These are phyloP conservation scores for Drosophila nannoptera DNA, from an alignment of 1,140 invertebrate genomes.

Conservation along the genomic window DNA sequence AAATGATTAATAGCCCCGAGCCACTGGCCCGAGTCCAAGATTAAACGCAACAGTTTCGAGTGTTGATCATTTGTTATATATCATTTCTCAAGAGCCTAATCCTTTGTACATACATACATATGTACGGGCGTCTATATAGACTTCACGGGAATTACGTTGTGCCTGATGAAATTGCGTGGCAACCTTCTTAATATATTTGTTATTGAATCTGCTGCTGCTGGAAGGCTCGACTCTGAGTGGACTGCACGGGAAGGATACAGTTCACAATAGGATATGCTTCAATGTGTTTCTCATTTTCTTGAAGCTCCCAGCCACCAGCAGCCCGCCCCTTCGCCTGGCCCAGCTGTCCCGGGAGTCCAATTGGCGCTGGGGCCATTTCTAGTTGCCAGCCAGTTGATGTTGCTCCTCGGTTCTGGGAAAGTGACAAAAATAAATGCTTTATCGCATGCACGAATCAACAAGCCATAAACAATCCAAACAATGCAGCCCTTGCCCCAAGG, in stretches of 20 bases:
- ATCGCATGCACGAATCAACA: constrained; percentile 63
- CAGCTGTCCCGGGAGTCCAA: neutral
- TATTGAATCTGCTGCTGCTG: constrained; percentile 2
- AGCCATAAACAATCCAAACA: constrained; percentile 63
- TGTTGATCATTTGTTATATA: constrained; percentile 72
- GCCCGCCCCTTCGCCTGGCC: neutral
- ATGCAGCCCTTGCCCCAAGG: constrained; percentile 29
- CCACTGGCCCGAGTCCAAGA: constrained; percentile 72
- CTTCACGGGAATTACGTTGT: neutral
- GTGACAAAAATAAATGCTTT: constrained; percentile 55
- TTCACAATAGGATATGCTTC: too few species aligned
- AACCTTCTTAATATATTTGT: neutral
- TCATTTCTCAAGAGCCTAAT: constrained; percentile 16
- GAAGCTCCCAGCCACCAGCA: neutral
- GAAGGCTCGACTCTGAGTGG: neutral
- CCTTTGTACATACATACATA: constrained; percentile 4
- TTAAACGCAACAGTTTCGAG: constrained; percentile 75
- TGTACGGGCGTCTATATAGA: neutral
- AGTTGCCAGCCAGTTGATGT: neutral
- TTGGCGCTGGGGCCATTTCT: neutral
- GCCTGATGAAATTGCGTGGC: constrained; percentile 9
- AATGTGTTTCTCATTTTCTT: too few species aligned
- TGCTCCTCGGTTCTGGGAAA: constrained; percentile 23
- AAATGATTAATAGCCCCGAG: constrained; percentile 70
- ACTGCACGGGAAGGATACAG: too few species aligned